Percentiles rank a stretch among this genome's conserved stretches.
Conservation (phyloP, 1,140 invertebrate genomes). For the Trichonephila clavata region DNA sequence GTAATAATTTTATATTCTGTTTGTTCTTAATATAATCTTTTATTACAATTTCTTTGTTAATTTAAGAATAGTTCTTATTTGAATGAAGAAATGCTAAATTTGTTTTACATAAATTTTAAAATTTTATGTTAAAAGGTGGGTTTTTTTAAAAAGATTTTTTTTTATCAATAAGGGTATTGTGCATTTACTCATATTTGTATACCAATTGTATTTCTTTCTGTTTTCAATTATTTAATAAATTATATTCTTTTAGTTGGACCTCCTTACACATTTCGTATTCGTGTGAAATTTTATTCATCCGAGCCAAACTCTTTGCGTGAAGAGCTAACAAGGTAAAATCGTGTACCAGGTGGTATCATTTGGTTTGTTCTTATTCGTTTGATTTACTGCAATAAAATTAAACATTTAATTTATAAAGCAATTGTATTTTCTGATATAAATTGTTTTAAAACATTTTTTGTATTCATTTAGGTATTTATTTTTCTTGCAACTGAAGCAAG, state of each 20-base stretch:
- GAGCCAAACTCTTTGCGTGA: conserved; percentile 97
- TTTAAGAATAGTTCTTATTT: too few relatives aligned
- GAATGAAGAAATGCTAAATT: too few relatives aligned
- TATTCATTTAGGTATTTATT: conserved; percentile 85
- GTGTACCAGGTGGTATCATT: background rate
- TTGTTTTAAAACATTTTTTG: background rate
- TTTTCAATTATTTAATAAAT: background rate
- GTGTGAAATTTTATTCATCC: conserved; percentile 99
- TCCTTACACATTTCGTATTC: conserved; percentile 95
- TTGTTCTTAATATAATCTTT: too few relatives aligned
- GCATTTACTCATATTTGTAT: background rate
- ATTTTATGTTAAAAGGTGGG: background rate
- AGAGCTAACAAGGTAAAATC: conserved; percentile 89
- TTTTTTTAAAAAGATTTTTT: background rate
- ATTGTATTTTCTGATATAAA: background rate
- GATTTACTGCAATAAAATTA: background rate
- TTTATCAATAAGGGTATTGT: background rate
- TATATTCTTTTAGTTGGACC: conserved; percentile 80
- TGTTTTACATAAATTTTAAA: too few relatives aligned
- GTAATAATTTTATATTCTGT: background rate
- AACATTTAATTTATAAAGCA: background rate
- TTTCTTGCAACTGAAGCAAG: conserved; percentile 97
- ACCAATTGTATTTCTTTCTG: background rate
- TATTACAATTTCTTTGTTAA: too few relatives aligned
- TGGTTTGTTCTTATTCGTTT: background rate